Percentiles rank a stretch among this genome's conserved stretches.
These are phyloP conservation scores for Xenops minutus DNA, from an alignment of 2,797 vertebrate species.

Conservation along the genomic window DNA sequence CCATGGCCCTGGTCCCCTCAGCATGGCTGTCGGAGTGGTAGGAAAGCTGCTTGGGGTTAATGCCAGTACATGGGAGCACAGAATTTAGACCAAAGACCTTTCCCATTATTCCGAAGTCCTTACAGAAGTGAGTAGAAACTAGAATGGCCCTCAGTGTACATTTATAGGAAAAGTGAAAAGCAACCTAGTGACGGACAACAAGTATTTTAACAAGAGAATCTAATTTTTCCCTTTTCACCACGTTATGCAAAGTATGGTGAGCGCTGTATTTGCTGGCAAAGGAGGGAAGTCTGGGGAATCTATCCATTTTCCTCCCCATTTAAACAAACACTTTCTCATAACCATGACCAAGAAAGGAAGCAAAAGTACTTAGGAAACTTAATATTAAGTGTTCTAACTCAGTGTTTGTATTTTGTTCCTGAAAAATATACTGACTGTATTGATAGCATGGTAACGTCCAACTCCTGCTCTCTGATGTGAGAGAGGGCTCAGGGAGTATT, in stretches of 20 bases:
- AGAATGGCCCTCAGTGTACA: neutral
- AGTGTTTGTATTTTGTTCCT: slow-evolving; percentile 54
- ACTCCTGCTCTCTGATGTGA: neutral
- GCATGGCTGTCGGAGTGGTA: neutral
- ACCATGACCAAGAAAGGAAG: slow-evolving; percentile 65
- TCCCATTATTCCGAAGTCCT: neutral
- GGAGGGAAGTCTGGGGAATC: slow-evolving; percentile 37
- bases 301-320: slow-evolving; percentile 45
- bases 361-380: slow-evolving; percentile 50
- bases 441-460: neutral
- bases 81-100: neutral
- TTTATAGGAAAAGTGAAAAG: neutral
- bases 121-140: neutral
- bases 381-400: slow-evolving; percentile 51
- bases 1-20: neutral
- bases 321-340: slow-evolving; percentile 56
- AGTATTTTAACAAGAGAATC: neutral
- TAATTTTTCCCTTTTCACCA: neutral
- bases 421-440: slow-evolving; percentile 51
- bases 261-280: slow-evolving; percentile 17
- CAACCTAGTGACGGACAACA: neutral
- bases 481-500: slow-evolving; percentile 13
- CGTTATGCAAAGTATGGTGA: neutral
- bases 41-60: neutral
- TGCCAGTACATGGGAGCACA: neutral